A percentile compares a stretch with the other conserved stretches of the same genome.
These are phyloP conservation scores for Heterotis niloticus DNA, from an alignment of 2,113 vertebrate species.

Conservation along the genomic window DNA sequence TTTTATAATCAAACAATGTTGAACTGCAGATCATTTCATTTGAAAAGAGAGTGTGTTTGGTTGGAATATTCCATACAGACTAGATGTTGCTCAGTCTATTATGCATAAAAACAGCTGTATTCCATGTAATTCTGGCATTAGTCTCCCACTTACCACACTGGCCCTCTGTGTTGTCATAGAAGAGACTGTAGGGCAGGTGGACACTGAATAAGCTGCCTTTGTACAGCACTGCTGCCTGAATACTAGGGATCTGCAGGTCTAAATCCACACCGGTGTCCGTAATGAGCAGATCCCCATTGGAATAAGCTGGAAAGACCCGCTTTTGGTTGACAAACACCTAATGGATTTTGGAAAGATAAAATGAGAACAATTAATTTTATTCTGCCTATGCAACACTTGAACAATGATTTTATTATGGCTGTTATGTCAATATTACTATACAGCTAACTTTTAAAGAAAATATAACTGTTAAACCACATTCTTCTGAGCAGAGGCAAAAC, in stretches of 20 bases:
- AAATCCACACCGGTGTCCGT: conserved; percentile 68
- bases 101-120: background rate
- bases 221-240: conserved; percentile 65
- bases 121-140: background rate
- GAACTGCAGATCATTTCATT: too few relatives aligned
- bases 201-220: conserved; percentile 68
- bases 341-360: background rate
- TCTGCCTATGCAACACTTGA: background rate
- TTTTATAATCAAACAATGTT: too few relatives aligned
- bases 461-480: too few relatives aligned
- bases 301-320: conserved; percentile 66
- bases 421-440: too few relatives aligned
- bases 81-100: background rate
- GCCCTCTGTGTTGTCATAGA: conserved; percentile 79
- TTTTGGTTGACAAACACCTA: conserved; percentile 71
- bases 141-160: conserved; percentile 76
- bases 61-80: too few relatives aligned
- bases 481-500: background rate
- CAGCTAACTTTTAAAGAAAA: too few relatives aligned
- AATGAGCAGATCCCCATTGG: conserved; percentile 56
- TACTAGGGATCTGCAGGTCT: conserved; percentile 60
- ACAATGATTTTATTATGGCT: background rate
- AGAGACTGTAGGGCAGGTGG: conserved; percentile 67
- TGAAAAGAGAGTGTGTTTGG: too few relatives aligned
- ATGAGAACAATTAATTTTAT: background rate